Evolutionary conservation across 1,140 invertebrate genomes (phyloP), one percentile per base, ranked within the genome.

Genomic region (Calephelis nemesis): DNA sequence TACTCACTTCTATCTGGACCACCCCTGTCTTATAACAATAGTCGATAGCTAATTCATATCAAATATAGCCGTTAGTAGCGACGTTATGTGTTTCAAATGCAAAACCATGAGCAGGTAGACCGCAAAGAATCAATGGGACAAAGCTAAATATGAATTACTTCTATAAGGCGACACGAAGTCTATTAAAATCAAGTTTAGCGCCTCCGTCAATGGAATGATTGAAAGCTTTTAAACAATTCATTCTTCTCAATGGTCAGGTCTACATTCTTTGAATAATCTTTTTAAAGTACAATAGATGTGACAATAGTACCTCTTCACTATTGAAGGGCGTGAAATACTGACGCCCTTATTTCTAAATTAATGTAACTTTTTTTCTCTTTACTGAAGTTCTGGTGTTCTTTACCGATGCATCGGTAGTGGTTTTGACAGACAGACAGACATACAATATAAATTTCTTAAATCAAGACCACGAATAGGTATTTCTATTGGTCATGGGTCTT

Each of bases 181-280:
- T 91, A 89, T 91, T 91, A 90, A 91, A 91, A 82, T 88, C 79
- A 77, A 82, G 78, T 90, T 90, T 86, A 87, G 87, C 88, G 84
- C 84, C 84, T 77, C 68, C 73, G 74, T 85, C 82, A 88, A 88
- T 88, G 85, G 83, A 76, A 89, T 88, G 89, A 90, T 90, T 90
- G 89, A 91, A 85, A 70, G 87, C 77, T 74, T 80, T 78, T 88
- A 89, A 88, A 89, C 87, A 91, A 89, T 90, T 83, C 82, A 84
- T 86, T 82, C 82, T 84, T 83, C 84, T 88, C 87, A 90, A 88
- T 85, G 83, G 84, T 72, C 49, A 82, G 79, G 84, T 79, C 82
- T 83, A 85, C 81, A 88, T 90, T 88, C 85, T 81, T 84, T 79
- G 82, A 84, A 82, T 87, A 83, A 87, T 87, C 85, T 91, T 89